Base-by-base conservation (phyloP, 2,113 vertebrate genomes). In the Cranoglanis bouderius region DNA sequence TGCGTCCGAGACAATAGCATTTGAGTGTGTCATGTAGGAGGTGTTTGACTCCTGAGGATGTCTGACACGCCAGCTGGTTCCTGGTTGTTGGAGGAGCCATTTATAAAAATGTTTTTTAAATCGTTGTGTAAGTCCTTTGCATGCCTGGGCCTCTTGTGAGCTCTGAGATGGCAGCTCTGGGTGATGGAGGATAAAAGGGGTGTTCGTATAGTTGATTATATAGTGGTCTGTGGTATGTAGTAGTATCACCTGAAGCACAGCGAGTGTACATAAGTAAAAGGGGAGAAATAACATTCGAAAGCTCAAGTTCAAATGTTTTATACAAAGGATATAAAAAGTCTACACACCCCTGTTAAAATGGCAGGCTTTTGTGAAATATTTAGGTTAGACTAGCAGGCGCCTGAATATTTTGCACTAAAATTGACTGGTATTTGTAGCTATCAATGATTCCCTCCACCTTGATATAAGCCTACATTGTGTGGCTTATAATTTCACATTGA, bases 51-150 rank as follows among this genome's bases (percentile, higher is more conserved):
- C 81, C 55, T 40, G 55, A 40, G 53, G 32, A 24, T 26, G 81
- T 59, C 81, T 59, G 53, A 59, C 81, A 82, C 53, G 59, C 81
- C 53, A 40, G 53, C 32, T 57, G 81, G 8, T 82, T 40, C 81
- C 21, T 59, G 53, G 4, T 32, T 82, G 55, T 24, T 81, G 78
- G n/a, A 35, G n/a, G 51, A 81, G 78, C 78, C 51, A 12, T 81
- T 55, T 81, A 21, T 81, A 80, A 80, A 53, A 80, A 9, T 4
- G 1, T 14, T 35, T 55, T 53, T 19, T n/a, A n/a, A 32, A 53
- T 81, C 0, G 1, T 35, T 7, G 14, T 21, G 46, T 4, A 12
- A 21, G 18, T 78, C 40, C 21, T 77, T 46, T 14, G 49, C 29
- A 29, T 14, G 4, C 24, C 26, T n/a, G 24, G 9, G 2, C 19